A percentile compares a stretch with the other conserved stretches of the same genome.
Conservation (phyloP, 2,888 invertebrate genomes). For the Microdon myrmicae region DNA sequence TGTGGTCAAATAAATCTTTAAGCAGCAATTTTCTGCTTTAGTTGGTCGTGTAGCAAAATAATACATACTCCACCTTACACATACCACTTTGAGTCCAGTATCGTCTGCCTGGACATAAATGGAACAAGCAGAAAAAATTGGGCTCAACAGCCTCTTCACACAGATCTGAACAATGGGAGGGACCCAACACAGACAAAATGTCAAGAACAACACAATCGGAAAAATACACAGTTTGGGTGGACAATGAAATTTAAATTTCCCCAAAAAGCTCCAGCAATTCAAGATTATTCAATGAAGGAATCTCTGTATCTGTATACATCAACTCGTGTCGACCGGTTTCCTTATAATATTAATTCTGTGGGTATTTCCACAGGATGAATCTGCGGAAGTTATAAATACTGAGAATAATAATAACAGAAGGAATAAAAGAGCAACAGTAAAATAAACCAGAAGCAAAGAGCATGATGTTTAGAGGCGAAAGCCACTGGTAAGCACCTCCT, state of each 20-base stretch:
- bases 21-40: slow-evolving; percentile 21
- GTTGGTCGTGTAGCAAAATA: slow-evolving; percentile 17
- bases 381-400: too few relatives aligned
- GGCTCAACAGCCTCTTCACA: slow-evolving; percentile 30
- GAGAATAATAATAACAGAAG: too few relatives aligned
- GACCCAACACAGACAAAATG: background rate
- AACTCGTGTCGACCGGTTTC: slow-evolving; percentile 20
- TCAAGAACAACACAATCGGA: background rate
- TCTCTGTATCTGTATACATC: slow-evolving; percentile 6
- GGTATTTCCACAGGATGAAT: slow-evolving; percentile 11
- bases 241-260: slow-evolving; percentile 28
- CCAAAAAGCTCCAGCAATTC: slow-evolving; percentile 22
- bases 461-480: too few relatives aligned
- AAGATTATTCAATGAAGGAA: too few relatives aligned
- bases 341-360: slow-evolving; percentile 28
- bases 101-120: background rate
- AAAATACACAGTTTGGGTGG: slow-evolving; percentile 17
- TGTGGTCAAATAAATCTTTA: slow-evolving; percentile 8
- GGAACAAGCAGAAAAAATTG: slow-evolving; percentile 11
- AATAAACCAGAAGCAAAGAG: background rate
- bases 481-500: too few relatives aligned
- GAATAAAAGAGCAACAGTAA: background rate
- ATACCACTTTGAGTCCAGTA: too few relatives aligned
- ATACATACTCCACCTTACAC: slow-evolving; percentile 16
- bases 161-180: background rate